phyloP scores from a whole-genome alignment of 2,888 invertebrate species.

The Eristalis pertinax region DNA sequence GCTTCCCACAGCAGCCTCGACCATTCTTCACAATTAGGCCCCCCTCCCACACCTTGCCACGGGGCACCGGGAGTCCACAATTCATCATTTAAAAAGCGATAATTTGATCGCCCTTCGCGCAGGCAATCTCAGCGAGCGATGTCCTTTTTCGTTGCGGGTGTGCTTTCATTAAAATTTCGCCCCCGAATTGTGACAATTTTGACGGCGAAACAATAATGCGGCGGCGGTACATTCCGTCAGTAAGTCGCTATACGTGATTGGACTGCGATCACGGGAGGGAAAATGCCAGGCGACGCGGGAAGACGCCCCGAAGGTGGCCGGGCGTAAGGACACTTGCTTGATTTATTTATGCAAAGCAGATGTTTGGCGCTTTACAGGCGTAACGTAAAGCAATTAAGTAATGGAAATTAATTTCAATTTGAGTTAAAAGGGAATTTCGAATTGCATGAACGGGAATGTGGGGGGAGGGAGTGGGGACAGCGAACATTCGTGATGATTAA shows the following conservation, averaged over 20 bases:
- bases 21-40: not conserved
- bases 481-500: constrained; percentile 48
- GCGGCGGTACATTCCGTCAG: constrained; percentile 31
- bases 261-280: not conserved
- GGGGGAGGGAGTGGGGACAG: constrained; percentile 10
- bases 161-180: constrained; percentile 6
- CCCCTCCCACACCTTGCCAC: no score
- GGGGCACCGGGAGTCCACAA: not conserved
- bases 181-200: constrained; percentile 30
- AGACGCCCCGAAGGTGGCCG: not conserved
- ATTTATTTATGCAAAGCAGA: constrained; percentile 67
- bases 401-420: constrained; percentile 68
- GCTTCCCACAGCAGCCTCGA: constrained; percentile 17
- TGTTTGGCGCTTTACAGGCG: constrained; percentile 57
- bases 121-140: constrained; percentile 19
- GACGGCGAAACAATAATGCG: constrained; percentile 27
- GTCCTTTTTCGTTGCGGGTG: not conserved
- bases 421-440: constrained; percentile 40
- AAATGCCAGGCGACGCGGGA: not conserved
- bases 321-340: constrained; percentile 46
- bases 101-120: not conserved
- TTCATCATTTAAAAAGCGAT: not conserved
- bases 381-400: constrained; percentile 60
- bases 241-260: constrained; percentile 44
- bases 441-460: not conserved